These are phyloP conservation scores for Theocolax elegans DNA, from an alignment of 1,140 invertebrate species.

Conservation along the genomic window DNA sequence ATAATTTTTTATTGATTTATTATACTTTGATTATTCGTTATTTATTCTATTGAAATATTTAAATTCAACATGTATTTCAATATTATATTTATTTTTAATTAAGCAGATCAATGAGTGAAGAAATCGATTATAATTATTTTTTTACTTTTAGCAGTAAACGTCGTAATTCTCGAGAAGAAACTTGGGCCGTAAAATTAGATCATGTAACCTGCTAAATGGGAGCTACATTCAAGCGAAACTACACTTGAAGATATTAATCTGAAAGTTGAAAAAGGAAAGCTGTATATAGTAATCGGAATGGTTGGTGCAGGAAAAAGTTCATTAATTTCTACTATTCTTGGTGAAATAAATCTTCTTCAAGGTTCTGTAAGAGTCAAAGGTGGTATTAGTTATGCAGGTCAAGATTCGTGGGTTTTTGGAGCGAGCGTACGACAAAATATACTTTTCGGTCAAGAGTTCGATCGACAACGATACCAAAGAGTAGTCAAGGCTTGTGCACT, in stretches of 20 bases:
- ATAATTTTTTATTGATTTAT: no score
- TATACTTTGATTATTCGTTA: no score
- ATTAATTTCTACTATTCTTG: constrained; percentile 73
- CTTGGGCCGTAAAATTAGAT: constrained; percentile 61
- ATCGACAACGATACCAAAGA: constrained; percentile 72
- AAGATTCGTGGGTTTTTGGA: constrained; percentile 82
- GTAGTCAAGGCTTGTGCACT: constrained; percentile 74
- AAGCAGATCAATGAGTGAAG: no score
- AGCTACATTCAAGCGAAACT: constrained; percentile 52
- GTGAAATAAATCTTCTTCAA: constrained; percentile 71
- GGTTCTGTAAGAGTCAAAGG: constrained; percentile 72
- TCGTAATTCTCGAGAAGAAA: not conserved
- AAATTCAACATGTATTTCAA: no score
- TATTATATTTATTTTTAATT: no score
- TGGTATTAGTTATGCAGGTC: constrained; percentile 77
- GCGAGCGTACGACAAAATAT: constrained; percentile 80
- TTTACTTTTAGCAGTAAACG: not conserved
- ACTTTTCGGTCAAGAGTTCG: constrained; percentile 75
- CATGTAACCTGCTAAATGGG: constrained; percentile 71
- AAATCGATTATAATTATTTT: no score
- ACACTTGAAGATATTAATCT: constrained; percentile 70
- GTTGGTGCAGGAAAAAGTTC: constrained; percentile 76
- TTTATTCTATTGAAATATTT: no score
- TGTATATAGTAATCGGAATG: constrained; percentile 74
- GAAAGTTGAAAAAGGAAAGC: constrained; percentile 66